phyloP scores from a whole-genome alignment of 2,113 vertebrate species.

The Malurus melanocephalus region DNA sequence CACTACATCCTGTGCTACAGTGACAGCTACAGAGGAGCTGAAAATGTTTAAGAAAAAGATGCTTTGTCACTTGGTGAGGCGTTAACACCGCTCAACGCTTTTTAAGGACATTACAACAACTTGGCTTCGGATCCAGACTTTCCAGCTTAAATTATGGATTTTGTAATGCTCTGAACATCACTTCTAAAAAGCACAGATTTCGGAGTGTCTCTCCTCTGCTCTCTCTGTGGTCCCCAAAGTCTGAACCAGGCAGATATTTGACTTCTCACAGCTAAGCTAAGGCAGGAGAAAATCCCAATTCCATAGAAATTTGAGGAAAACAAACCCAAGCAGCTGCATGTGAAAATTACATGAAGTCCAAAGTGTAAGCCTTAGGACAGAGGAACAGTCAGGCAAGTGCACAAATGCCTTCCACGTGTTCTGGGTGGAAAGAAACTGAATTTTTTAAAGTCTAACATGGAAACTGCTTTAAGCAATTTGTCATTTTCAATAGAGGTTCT shows the following conservation, averaged over 20 bases:
- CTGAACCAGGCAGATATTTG: not conserved
- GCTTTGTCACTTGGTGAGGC: not conserved
- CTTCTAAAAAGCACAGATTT: not conserved
- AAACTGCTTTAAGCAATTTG: slow-evolving; percentile 67
- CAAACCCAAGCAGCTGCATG: not conserved
- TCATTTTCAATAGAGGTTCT: slow-evolving; percentile 57
- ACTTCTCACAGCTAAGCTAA: not conserved
- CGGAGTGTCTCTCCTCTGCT: not conserved
- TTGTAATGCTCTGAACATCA: not conserved
- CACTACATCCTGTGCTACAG: not conserved
- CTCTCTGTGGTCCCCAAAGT: not conserved
- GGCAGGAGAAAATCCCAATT: not conserved
- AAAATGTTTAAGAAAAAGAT: not conserved
- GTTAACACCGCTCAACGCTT: fast-evolving
- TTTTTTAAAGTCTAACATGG: slow-evolving; percentile 57
- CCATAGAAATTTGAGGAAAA: not conserved
- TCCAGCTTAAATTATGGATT: not conserved
- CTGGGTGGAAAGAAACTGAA: slow-evolving; percentile 39
- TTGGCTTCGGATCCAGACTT: not conserved
- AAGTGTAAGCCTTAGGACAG: slow-evolving; percentile 45
- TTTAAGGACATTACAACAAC: not conserved
- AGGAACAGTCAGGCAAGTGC: slow-evolving; percentile 53
- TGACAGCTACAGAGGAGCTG: not conserved
- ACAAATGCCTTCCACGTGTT: slow-evolving; percentile 62
- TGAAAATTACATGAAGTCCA: slow-evolving; percentile 7